Evolutionary conservation across 1,140 invertebrate species (phyloP).

Genomic region (Caenorhabditis latens): DNA sequence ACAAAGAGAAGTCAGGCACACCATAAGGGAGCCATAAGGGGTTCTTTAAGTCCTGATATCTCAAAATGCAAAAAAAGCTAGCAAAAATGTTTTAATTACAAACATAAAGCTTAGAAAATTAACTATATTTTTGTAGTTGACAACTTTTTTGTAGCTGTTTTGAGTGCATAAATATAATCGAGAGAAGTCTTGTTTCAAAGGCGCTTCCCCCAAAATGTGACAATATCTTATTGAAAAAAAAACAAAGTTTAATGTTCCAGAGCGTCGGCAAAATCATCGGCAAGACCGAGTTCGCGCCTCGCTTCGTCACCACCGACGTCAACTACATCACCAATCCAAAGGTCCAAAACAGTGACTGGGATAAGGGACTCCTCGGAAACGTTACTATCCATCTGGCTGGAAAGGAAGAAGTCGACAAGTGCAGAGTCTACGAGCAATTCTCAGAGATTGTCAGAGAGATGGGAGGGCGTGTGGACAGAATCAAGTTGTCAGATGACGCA

Average conservation of each 20-base stretch:
- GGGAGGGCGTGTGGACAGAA: slow-evolving; percentile 47
- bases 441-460: slow-evolving; percentile 29
- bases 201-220: too few species aligned
- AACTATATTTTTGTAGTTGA: too few species aligned
- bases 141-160: too few species aligned
- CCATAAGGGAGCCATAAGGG: too few species aligned
- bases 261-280: slow-evolving; percentile 63
- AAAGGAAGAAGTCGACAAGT: slow-evolving; percentile 57
- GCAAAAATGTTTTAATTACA: too few species aligned
- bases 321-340: slow-evolving; percentile 69
- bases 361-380: slow-evolving; percentile 67
- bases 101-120: too few species aligned
- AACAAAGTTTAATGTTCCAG: slow-evolving; percentile 6
- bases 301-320: slow-evolving; percentile 65
- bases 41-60: too few species aligned
- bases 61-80: too few species aligned
- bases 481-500: slow-evolving; percentile 55
- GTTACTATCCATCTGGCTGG: slow-evolving; percentile 49
- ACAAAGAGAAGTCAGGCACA: too few species aligned
- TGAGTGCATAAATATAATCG: too few species aligned
- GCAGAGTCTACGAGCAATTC: slow-evolving; percentile 53
- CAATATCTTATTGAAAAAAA: too few species aligned
- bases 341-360: slow-evolving; percentile 63
- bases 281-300: slow-evolving; percentile 61
- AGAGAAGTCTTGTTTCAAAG: too few species aligned